A percentile compares a stretch with the other conserved stretches of the same genome.
phyloP scores from a whole-genome alignment of 1,140 invertebrate species.

The Homalodisca vitripennis region DNA sequence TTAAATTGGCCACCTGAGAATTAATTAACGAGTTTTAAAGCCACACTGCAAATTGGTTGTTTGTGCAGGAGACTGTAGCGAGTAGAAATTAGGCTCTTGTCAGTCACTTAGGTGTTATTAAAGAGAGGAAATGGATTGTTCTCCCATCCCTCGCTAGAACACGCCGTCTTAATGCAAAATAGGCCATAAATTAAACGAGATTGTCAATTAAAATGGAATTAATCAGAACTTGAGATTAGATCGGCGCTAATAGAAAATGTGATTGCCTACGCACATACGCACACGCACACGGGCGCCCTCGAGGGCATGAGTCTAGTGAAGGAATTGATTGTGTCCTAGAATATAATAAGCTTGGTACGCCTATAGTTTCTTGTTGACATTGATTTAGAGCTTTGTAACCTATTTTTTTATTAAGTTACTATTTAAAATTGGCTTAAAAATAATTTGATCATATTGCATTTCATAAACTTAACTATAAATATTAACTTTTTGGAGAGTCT shows the following conservation, averaged over 20 bases:
- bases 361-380: too few species aligned
- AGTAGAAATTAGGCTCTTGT: too few species aligned
- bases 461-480: too few species aligned
- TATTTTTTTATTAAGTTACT: too few species aligned
- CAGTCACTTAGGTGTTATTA: neutral
- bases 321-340: too few species aligned
- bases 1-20: neutral
- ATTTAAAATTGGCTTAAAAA: too few species aligned
- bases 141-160: neutral
- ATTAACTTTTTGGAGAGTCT: too few species aligned
- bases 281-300: neutral
- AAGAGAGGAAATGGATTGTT: conserved; percentile 3
- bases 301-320: neutral
- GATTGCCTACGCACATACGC: conserved; percentile 8
- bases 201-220: conserved; percentile 25
- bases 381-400: too few species aligned
- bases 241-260: conserved; percentile 25
- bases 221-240: conserved; percentile 24
- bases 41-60: neutral
- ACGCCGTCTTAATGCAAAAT: conserved; percentile 4
- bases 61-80: neutral
- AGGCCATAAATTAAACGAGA: conserved; percentile 25
- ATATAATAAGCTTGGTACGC: too few species aligned
- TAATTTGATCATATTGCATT: too few species aligned
- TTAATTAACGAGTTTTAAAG: neutral